phyloP scores from a whole-genome alignment of 2,888 invertebrate species.

The Polydrusus cervinus region DNA sequence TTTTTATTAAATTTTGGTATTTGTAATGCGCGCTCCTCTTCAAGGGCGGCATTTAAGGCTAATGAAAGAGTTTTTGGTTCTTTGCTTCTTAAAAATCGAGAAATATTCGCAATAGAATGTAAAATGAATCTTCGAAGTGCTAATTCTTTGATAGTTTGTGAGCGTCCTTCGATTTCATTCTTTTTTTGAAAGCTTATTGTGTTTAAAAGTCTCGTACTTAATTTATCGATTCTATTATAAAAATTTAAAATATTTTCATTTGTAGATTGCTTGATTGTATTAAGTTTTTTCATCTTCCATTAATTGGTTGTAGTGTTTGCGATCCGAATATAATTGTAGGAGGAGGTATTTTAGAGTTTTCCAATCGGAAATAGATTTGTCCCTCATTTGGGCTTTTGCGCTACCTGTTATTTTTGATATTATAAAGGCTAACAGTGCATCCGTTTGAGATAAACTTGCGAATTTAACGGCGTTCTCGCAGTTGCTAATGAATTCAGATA shows the following conservation, averaged over 20 bases:
- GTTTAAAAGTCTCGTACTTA: conserved; percentile 28
- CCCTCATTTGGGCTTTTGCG: conserved; percentile 17
- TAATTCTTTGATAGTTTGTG: conserved; percentile 37
- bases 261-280: conserved; percentile 25
- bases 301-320: conserved; percentile 33
- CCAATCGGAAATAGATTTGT: conserved; percentile 24
- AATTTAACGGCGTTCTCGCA: no score
- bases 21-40: conserved; percentile 36
- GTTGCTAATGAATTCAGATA: no score
- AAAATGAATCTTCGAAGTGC: conserved; percentile 42
- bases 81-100: conserved; percentile 34
- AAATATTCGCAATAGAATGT: conserved; percentile 34
- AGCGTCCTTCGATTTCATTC: conserved; percentile 1
- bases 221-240: conserved; percentile 27
- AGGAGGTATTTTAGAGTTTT: conserved; percentile 16
- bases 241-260: conserved; percentile 21
- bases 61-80: conserved; percentile 26
- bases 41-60: conserved; percentile 32
- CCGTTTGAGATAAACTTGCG: no score
- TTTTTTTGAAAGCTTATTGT: background rate
- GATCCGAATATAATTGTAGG: conserved; percentile 21
- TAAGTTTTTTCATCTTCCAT: conserved; percentile 39
- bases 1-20: conserved; percentile 5
- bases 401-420: no score
- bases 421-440: no score